Conservation (phyloP, 1,140 invertebrate species). For the Dendrolimus kikuchii region DNA sequence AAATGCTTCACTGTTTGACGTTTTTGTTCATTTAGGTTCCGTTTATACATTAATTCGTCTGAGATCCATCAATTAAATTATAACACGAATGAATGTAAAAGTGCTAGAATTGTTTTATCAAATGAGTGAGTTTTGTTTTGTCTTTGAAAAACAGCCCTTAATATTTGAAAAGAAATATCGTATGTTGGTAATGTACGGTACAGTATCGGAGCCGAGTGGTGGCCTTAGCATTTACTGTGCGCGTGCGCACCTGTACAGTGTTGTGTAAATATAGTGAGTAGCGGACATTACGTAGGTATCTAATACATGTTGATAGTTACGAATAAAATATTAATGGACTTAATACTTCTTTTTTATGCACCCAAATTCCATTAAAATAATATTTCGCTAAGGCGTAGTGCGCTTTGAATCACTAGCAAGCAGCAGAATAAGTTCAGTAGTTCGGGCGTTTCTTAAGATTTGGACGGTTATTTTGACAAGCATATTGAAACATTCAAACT, state of each 20-base stretch:
- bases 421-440: too few relatives aligned
- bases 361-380: background rate
- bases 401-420: background rate
- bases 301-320: conserved; percentile 52
- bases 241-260: conserved; percentile 45
- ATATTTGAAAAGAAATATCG: background rate
- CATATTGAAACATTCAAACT: too few relatives aligned
- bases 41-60: too few relatives aligned
- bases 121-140: too few relatives aligned
- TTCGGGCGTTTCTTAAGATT: too few relatives aligned
- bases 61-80: too few relatives aligned
- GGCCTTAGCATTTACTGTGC: conserved; percentile 45
- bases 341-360: conserved; percentile 13
- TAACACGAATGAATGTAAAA: too few relatives aligned
- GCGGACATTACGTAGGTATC: conserved; percentile 30
- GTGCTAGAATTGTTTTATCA: too few relatives aligned
- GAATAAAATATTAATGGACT: conserved; percentile 65
- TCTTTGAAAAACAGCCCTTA: too few relatives aligned
- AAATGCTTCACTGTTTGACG: too few relatives aligned
- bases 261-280: conserved; percentile 56
- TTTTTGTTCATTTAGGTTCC: too few relatives aligned
- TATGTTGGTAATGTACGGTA: background rate
- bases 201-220: background rate
- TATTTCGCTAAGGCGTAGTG: background rate
- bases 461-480: too few relatives aligned